A percentile compares a stretch with the other conserved stretches of the same genome.
Evolutionary conservation across 1,140 invertebrate genomes (phyloP).

Genomic region (Drosophila ananassae): DNA sequence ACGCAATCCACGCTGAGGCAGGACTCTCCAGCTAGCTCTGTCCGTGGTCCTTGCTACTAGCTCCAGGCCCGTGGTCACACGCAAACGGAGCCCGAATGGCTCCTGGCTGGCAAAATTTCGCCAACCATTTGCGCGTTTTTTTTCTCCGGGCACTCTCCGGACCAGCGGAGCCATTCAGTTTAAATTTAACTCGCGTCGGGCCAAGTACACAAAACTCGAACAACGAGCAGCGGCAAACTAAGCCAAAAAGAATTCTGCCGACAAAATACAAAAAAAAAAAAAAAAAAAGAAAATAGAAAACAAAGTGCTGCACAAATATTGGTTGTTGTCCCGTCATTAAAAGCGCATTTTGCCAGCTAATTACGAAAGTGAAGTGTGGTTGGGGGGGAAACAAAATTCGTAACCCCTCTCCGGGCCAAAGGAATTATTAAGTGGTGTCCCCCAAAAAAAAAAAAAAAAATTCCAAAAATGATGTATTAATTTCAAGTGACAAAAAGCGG

Average conservation of each 20-base stretch:
- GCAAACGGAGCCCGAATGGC: conserved; percentile 37
- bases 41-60: conserved; percentile 5
- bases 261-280: conserved; percentile 1
- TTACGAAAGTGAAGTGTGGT: conserved; percentile 53
- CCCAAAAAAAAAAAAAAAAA: conserved; percentile 22
- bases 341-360: conserved; percentile 72
- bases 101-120: conserved; percentile 40
- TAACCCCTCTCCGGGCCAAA: not conserved
- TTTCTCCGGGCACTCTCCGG: conserved; percentile 22
- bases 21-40: conserved; percentile 13
- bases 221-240: conserved; percentile 22
- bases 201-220: conserved; percentile 55
- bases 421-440: not conserved
- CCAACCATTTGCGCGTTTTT: conserved; percentile 22
- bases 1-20: conserved; percentile 47
- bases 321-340: conserved; percentile 66
- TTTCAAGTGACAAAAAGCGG: conserved; percentile 39
- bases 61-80: conserved; percentile 22
- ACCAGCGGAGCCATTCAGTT: conserved; percentile 63
- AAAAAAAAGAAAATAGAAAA: conserved; percentile 2
- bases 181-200: conserved; percentile 77
- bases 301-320: conserved; percentile 73
- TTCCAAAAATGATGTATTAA: conserved; percentile 51
- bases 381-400: not conserved
- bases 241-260: conserved; percentile 23